Evolutionary conservation across 2,113 vertebrate genomes (phyloP).

Genomic region (Oryzias javanicus): DNA sequence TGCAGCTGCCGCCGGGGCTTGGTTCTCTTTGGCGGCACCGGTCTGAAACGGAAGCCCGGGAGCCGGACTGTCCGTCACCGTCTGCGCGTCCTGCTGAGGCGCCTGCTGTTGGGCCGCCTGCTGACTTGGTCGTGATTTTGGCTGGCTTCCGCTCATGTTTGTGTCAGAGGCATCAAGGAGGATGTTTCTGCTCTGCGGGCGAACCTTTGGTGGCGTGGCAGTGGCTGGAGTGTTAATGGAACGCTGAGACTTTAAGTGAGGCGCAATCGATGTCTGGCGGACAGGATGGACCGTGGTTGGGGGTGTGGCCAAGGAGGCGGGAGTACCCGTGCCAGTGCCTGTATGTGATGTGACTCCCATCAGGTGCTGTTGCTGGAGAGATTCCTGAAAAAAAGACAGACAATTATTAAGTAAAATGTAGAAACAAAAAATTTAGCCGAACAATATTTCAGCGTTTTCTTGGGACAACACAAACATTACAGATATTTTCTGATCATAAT

Average conservation of each 20-base stretch:
- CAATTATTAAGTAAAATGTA: neutral
- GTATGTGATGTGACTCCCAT: slow-evolving; percentile 77
- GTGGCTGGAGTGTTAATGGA: slow-evolving; percentile 75
- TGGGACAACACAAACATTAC: no score
- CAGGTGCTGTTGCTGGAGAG: slow-evolving; percentile 78
- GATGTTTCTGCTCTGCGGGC: slow-evolving; percentile 90
- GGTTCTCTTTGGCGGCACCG: slow-evolving; percentile 73
- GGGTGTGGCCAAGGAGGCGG: slow-evolving; percentile 77
- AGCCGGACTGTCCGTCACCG: slow-evolving; percentile 83
- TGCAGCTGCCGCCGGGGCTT: slow-evolving; percentile 40
- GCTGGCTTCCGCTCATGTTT: slow-evolving; percentile 74
- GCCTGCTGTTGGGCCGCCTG: slow-evolving; percentile 27
- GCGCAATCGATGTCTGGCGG: slow-evolving; percentile 73
- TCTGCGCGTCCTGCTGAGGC: slow-evolving; percentile 79
- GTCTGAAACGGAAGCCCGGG: slow-evolving; percentile 80
- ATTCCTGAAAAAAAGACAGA: slow-evolving; percentile 59
- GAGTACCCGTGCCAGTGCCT: slow-evolving; percentile 73
- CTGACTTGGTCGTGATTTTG: slow-evolving; percentile 50
- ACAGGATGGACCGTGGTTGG: slow-evolving; percentile 77
- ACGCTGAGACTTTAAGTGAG: slow-evolving; percentile 74
- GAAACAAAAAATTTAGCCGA: neutral
- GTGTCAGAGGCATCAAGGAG: slow-evolving; percentile 86
- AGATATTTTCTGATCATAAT: no score
- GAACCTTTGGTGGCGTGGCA: slow-evolving; percentile 80
- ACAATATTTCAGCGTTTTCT: neutral